Evolutionary conservation across 2,113 vertebrate species (phyloP), one percentile per base, ranked within the genome.

Genomic region (Thermophis baileyi): DNA sequence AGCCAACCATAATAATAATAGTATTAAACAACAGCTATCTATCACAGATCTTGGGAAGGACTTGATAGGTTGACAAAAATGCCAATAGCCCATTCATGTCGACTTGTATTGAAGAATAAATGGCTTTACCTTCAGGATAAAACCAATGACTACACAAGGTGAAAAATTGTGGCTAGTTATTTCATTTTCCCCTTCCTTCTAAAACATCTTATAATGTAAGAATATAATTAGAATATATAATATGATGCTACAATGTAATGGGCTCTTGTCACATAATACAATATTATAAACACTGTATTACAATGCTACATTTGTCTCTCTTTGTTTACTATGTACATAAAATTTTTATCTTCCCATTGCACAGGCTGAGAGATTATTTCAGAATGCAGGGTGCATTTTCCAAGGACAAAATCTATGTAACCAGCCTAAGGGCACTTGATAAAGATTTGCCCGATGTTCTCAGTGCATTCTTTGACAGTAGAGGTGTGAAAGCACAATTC

Each of bases 91-190:
- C 14, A 74, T 20, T 74, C n/a, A 74, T 74, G n/a, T 74, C 40
- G n/a, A 4, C n/a, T 18, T 18, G 63, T 6, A 87, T 88, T 94
- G 35, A 89, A 94, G 85, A 94, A 47, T 11, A 63, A 88, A 85
- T 91, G 50, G 51, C 85, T 95, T 96, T 95, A 40, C 93, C 89
- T 95, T 95, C 69, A 94, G 49, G 91, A 90, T 46, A 49, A 86
- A 90, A 51, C 12, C 69, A 93, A 50, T 89, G 85, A 89, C 44
- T 35, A 27, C 53, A 85, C 40, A 40, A 60, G 50, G 54, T 63
- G 89, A 40, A 47, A 50, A 90, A 16, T 5, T 3, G 25, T 93
- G 54, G 49, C 86, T 44, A 47, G 27, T 8, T 20, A 89, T 89
- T 57, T 46, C 85, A 91, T 30, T 63, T 49, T 6, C 2, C 24